Base-by-base conservation (phyloP, 2,113 vertebrate species). In the Camelus dromedarius region DNA sequence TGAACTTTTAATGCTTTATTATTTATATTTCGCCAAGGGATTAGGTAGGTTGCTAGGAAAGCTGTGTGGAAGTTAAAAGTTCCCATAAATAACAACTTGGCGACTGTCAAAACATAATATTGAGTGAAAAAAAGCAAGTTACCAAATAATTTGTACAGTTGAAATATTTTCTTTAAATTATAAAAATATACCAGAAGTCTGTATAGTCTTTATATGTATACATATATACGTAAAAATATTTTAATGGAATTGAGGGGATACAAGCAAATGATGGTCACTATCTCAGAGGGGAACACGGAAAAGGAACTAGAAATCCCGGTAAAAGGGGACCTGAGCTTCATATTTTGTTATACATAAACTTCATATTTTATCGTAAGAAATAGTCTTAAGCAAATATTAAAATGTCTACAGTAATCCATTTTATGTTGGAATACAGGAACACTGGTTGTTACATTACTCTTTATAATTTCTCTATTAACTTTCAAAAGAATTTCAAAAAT, bases 401-500 rank as follows among this genome's bases (percentile, higher is more conserved):
- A 69, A 56, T 79, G 28, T 75, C 66, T 82, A 26, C 3, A 46
- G 48, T 62, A 93, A 58, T 60, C 52, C 42, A 28, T 87, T 91
- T 22, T 46, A 77, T 88, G 6, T 62, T 35, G 67, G 26, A 82
- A 46, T 52, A 83, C 15, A n/a, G 35, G 26, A 62, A 72, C 22
- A 50, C 35, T 93, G 16, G n/a, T 73, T 92, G 48, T 58, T 72
- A 62, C 38, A 9, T 42, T 48, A 54, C 30, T 76, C 14, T n/a
- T 60, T 77, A 52, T 77, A 70, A 77, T 70, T 83, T 94, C 60
- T 76, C 14, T 84, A 42, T 70, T 6, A 90, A 80, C 79, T 88
- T 86, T 87, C 54, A 32, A 95, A 85, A 81, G 48, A 64, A 80
- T 38, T 95, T 97, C 32, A 67, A 46, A 95, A 75, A 35, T 69